A percentile compares a stretch with the other conserved stretches of the same genome.
These are phyloP conservation scores for Drosophila quinaria DNA, from an alignment of 2,888 invertebrate genomes.

Conservation along the genomic window DNA sequence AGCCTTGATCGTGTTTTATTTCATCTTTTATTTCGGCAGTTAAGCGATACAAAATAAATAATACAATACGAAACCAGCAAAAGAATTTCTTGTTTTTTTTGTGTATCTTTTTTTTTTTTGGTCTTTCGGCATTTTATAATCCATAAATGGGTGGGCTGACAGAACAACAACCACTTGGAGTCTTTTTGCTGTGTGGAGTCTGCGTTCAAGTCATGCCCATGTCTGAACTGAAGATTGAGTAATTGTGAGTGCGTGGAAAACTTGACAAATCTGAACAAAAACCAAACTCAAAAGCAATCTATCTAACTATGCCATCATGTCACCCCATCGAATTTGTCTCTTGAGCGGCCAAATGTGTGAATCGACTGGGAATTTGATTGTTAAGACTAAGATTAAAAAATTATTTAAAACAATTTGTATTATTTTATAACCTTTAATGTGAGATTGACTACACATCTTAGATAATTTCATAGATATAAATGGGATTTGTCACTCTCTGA, in stretches of 20 bases:
- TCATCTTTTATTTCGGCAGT: conserved; percentile 58
- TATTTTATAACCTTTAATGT: not conserved
- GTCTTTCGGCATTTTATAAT: conserved; percentile 61
- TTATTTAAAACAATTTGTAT: not conserved
- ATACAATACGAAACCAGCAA: conserved; percentile 45
- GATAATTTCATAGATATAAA: not conserved
- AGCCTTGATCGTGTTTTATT: conserved; percentile 75
- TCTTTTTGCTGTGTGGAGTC: conserved; percentile 20
- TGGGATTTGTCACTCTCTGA: not conserved
- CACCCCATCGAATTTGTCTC: conserved; percentile 14
- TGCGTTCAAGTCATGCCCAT: conserved; percentile 26
- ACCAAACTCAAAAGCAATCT: conserved; percentile 4
- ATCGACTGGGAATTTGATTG: conserved; percentile 1
- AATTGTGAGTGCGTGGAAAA: conserved; percentile 47
- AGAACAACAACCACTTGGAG: conserved; percentile 27
- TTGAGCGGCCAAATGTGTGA: not conserved
- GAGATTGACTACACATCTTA: not conserved
- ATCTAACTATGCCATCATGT: conserved; percentile 16
- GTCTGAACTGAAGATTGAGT: conserved; percentile 46
- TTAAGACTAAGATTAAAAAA: not conserved
- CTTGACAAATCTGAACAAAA: conserved; percentile 26
- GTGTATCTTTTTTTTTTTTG: conserved; percentile 38
- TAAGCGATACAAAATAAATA: conserved; percentile 60
- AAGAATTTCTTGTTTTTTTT: conserved; percentile 67
- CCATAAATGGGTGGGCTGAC: conserved; percentile 68